Base-by-base conservation (phyloP, 2,797 vertebrate genomes). In the Galaxias olidus region DNA sequence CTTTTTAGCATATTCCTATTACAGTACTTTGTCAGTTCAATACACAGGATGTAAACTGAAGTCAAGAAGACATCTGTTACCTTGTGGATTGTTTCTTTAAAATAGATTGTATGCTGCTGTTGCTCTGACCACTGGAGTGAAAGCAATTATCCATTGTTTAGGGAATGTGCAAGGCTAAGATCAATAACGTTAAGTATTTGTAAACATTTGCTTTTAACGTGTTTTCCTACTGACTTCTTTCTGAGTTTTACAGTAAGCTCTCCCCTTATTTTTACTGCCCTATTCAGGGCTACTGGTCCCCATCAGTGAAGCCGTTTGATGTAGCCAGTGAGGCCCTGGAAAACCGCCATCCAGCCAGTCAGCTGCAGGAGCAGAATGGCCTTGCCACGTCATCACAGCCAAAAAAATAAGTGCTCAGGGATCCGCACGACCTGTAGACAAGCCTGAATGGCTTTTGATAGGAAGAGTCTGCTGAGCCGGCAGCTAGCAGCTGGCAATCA, bases 351-450 rank as follows among this genome's bases (percentile, higher is more conserved):
- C 72, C 30, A 46, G 50, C 59, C 50, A 53, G 58, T 44, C 47
- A 49, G 56, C 59, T 52, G 60, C 54, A 59, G 48, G 65, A n/a
- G 13, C 18, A 47, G 30, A 30, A 30, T 30, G 30, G 30, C 30
- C 30, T 30, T 30, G 30, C 47, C 11, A 4, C 13, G 9, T 66
- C 66, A 69, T 56, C 40, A 69, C 46, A 59, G 42, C 53, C n/a
- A n/a, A 73, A 44, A 58, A 62, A 65, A 71, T 71, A 74, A 50
- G 17, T 58, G 30, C 10, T 42, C n/a, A 66, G 59, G 50, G 63
- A 76, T 74, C 61, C 11, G 40, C 5, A 20, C 44, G 4, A 13
- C 9, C 4, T 12, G 14, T 40, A 14, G 12, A 12, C 30, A 40
- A 17, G 19, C 46, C 9, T 41, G 51, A 71, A 60, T 51, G 44